phyloP scores from a whole-genome alignment of 2,797 vertebrate genomes.

The Pseudochaenichthys georgianus region DNA sequence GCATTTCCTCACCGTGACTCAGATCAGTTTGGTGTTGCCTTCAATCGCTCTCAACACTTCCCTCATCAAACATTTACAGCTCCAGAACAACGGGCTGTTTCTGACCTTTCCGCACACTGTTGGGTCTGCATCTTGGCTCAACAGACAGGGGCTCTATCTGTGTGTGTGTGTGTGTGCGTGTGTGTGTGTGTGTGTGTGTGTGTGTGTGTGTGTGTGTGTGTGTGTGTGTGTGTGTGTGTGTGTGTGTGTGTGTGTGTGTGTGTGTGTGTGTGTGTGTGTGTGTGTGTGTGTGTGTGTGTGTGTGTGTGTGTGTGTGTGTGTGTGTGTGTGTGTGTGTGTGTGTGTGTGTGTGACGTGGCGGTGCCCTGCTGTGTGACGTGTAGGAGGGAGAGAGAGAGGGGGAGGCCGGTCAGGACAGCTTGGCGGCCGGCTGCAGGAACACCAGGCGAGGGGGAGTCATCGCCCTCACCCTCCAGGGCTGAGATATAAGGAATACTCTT shows the following conservation, averaged over 20 bases:
- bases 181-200: too few species aligned
- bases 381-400: constrained; percentile 50
- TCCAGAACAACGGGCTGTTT: constrained; percentile 59
- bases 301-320: too few species aligned
- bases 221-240: too few species aligned
- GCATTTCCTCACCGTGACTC: constrained; percentile 51
- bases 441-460: constrained; percentile 65
- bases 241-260: too few species aligned
- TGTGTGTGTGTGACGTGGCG: constrained; percentile 50
- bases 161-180: constrained; percentile 9
- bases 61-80: constrained; percentile 69
- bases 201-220: too few species aligned
- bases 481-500: constrained; percentile 29
- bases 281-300: too few species aligned
- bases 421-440: constrained; percentile 71
- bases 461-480: constrained; percentile 65
- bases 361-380: constrained; percentile 49
- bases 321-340: constrained; percentile 5
- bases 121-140: constrained; percentile 16
- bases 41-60: constrained; percentile 44
- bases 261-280: too few species aligned
- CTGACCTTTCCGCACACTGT: too few species aligned
- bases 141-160: not conserved
- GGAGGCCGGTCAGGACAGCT: constrained; percentile 64
- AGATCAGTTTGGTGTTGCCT: constrained; percentile 41